phyloP scores from a whole-genome alignment of 2,888 invertebrate species.

The Nectonema munidae region DNA sequence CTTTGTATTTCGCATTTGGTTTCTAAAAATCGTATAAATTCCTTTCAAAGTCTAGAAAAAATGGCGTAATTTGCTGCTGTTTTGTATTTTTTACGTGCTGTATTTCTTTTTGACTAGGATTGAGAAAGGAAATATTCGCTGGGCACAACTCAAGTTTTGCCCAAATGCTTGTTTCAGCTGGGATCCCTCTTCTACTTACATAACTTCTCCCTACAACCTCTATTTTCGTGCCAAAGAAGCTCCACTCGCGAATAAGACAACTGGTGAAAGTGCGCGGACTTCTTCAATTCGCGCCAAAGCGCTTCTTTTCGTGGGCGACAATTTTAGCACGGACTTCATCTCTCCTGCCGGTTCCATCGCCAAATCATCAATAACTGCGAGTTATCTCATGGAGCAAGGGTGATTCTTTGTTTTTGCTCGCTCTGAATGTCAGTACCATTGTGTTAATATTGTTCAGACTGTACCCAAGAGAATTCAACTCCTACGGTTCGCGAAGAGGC shows the following conservation, averaged over 20 bases:
- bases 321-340: slow-evolving; percentile 91
- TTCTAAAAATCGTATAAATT: too few species aligned
- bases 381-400: slow-evolving; percentile 39
- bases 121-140: slow-evolving; percentile 44
- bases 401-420: slow-evolving; percentile 22
- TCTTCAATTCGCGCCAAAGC: slow-evolving; percentile 47
- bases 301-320: slow-evolving; percentile 57
- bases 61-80: too few species aligned
- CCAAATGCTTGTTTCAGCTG: slow-evolving; percentile 55
- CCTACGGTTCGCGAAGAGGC: slow-evolving; percentile 78
- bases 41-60: too few species aligned
- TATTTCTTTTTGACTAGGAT: slow-evolving; percentile 14
- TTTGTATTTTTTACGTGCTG: slow-evolving; percentile 8
- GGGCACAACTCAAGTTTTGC: slow-evolving; percentile 49
- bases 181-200: slow-evolving; percentile 61
- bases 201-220: slow-evolving; percentile 70
- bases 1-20: too few species aligned
- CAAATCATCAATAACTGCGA: slow-evolving; percentile 58
- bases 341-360: slow-evolving; percentile 92
- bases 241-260: too few species aligned
- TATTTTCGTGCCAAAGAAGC: too few species aligned
- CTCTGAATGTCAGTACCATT: not conserved
- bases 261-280: too few species aligned
- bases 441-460: slow-evolving; percentile 31
- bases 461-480: slow-evolving; percentile 73